Evolutionary conservation across 2,113 vertebrate species (phyloP).

Genomic region (Vulpes ferrilata): DNA sequence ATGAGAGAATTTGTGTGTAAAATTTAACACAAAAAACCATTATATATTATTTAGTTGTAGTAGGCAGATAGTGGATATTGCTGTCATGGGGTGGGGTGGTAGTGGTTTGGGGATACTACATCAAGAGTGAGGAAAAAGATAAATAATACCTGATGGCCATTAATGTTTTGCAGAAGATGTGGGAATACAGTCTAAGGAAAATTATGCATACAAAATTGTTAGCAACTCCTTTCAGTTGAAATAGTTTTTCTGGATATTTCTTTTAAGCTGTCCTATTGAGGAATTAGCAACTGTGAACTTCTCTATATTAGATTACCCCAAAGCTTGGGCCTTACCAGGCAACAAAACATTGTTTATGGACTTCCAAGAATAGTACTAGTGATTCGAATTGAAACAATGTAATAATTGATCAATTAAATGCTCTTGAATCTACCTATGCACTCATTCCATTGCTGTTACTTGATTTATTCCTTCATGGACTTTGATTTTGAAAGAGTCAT

Average conservation of each 20-base stretch:
- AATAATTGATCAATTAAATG: not conserved
- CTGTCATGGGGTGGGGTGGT: not conserved
- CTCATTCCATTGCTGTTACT: constrained; percentile 5
- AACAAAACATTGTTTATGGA: not conserved
- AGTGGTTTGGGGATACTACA: too few relatives aligned
- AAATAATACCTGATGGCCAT: not conserved
- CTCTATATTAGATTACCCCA: not conserved
- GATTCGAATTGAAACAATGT: not conserved
- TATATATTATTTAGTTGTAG: not conserved
- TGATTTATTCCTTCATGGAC: not conserved
- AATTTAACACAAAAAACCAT: not conserved
- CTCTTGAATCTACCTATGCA: not conserved
- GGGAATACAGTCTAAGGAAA: not conserved
- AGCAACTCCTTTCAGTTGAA: not conserved
- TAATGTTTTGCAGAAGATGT: not conserved
- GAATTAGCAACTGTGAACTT: not conserved
- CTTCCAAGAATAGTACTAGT: not conserved
- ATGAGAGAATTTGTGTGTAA: not conserved
- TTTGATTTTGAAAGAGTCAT: constrained; percentile 1
- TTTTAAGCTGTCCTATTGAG: not conserved
- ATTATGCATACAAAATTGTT: not conserved
- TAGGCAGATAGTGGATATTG: not conserved
- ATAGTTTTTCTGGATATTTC: not conserved
- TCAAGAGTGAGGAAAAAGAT: not conserved
- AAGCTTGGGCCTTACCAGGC: not conserved